These are phyloP conservation scores for Apamea crenata DNA, from an alignment of 2,888 invertebrate species.

Conservation along the genomic window DNA sequence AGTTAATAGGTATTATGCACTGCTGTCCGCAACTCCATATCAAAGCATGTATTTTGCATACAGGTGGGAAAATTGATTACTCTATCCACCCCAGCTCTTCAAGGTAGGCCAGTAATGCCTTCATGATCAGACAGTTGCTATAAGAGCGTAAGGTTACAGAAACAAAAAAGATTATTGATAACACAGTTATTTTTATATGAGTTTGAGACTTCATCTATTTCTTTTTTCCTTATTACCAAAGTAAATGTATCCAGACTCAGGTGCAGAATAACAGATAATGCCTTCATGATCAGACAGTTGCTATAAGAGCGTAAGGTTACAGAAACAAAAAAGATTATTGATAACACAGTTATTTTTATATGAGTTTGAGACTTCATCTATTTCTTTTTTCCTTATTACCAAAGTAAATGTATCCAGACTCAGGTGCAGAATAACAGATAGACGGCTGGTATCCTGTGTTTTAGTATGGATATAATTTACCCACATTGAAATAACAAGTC, in stretches of 20 bases:
- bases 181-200: not conserved
- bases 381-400: not conserved
- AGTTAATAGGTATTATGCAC: not conserved
- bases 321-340: not conserved
- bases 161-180: not conserved
- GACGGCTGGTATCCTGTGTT: conserved; percentile 38
- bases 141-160: not conserved
- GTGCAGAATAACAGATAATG: conserved; percentile 36
- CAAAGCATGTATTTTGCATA: not conserved
- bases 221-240: not conserved
- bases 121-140: no score
- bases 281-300: no score
- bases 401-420: conserved; percentile 22
- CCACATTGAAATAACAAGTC: conserved; percentile 36
- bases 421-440: conserved; percentile 49
- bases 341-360: not conserved
- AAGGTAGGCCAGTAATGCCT: no score
- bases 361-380: not conserved
- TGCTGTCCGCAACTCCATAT: not conserved
- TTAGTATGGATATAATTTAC: conserved; percentile 25
- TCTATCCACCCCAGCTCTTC: not conserved
- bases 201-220: not conserved
- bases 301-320: not conserved
- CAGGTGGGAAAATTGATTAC: not conserved
- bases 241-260: conserved; percentile 26